Percentiles rank a stretch among this genome's conserved stretches.
Evolutionary conservation across 1,140 invertebrate species (phyloP).

Genomic region (Tetramorium parvispinum): DNA sequence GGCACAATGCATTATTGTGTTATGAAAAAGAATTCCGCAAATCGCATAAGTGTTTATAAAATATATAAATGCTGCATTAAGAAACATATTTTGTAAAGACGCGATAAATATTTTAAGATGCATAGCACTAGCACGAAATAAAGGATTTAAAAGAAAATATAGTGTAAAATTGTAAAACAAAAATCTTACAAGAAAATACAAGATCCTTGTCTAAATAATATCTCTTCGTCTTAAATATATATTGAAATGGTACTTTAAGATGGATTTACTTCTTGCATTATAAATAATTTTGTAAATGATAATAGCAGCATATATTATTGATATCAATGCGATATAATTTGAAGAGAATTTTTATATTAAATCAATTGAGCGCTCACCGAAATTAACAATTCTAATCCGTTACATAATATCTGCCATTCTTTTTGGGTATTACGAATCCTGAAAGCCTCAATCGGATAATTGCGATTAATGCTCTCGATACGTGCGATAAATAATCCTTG

Average conservation of each 20-base stretch:
- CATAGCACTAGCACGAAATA: not conserved
- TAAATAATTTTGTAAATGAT: not conserved
- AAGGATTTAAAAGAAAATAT: not conserved
- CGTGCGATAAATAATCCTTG: no score
- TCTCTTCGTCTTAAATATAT: not conserved
- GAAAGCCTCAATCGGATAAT: not conserved
- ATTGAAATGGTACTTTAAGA: not conserved
- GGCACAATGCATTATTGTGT: not conserved
- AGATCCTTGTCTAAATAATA: not conserved
- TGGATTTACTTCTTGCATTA: not conserved
- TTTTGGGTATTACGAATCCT: not conserved
- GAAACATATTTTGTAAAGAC: not conserved
- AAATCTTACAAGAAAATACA: not conserved
- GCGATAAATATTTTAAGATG: not conserved
- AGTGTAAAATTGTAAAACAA: not conserved
- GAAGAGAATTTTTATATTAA: not conserved
- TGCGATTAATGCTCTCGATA: no score
- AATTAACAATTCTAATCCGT: not conserved
- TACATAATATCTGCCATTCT: not conserved
- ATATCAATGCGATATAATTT: not conserved
- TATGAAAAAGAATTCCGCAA: not conserved
- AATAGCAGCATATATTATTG: not conserved
- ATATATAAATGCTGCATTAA: not conserved
- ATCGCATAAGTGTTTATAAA: not conserved
- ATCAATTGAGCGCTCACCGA: not conserved